Base-by-base conservation (phyloP, 2,113 vertebrate species). In the Leptobrachium ailaonicum region DNA sequence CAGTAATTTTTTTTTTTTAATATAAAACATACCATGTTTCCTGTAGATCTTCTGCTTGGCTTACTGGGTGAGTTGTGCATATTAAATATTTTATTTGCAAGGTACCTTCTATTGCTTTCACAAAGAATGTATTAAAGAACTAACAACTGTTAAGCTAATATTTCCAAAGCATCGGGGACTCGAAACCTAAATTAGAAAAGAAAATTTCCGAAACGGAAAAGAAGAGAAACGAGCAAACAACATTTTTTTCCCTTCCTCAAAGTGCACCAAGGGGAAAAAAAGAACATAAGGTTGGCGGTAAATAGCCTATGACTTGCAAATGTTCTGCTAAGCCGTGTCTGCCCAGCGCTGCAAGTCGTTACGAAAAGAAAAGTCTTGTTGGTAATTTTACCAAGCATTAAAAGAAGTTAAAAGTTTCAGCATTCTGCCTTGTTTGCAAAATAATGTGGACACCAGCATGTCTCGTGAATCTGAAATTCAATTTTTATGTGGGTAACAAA, bases 221-320 rank as follows among this genome's bases (percentile, higher is more conserved):
- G 72, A 45, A 73, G 72, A 42, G n/a, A 68, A 68, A 69, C n/a
- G 53, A 75, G 71, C 64, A 60, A 53, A 68, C 41, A 80, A 73
- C 64, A 32, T 32, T 32, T 32, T 32, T 32, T 32, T 47, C 66
- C 68, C 60, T 80, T 80, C 14, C 11, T 13, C 41, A 43, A 42
- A 20, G 64, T 40, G 64, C 79, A 69, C 71, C 47, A 4, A 40
- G 14, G 79, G 79, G 79, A 81, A 56, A 32, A 32, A 32, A 58
- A 50, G 43, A 81, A 81, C 71, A 75, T 75, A 69, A 67, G 79
- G 79, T 42, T 74, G 53, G 79, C 50, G 79, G 71, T 81, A 81
- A 81, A 81, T 66, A 74, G 71, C 53, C 79, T 75, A 81, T 81
- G 72, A 81, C 79, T 81, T 75, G 79, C 64, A 81, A 81, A 81